Evolutionary conservation across 2,888 invertebrate genomes (phyloP).

Genomic region (Seira sanloemensis): DNA sequence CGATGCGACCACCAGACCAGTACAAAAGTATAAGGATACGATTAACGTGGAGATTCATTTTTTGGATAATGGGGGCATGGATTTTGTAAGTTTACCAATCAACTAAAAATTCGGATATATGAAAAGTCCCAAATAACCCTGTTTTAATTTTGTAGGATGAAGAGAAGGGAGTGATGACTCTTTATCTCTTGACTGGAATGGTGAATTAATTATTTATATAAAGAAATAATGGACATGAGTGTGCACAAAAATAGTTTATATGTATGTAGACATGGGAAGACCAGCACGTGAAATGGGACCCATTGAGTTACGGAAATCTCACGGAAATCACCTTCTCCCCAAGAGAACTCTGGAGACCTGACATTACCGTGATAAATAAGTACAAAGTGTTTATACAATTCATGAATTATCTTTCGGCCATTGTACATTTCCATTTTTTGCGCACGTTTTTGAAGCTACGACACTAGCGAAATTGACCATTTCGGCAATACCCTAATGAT

Average conservation of each 20-base stretch:
- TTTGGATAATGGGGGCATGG: constrained; percentile 39
- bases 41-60: constrained; percentile 23
- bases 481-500: constrained; percentile 41
- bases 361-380: constrained; percentile 44
- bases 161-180: constrained; percentile 14
- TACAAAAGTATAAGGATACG: constrained; percentile 35
- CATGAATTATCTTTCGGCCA: background rate
- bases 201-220: constrained; percentile 20
- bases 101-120: background rate
- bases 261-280: constrained; percentile 32
- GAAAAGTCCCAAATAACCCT: background rate
- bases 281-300: constrained; percentile 59
- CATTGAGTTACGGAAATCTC: constrained; percentile 48
- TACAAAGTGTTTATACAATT: constrained; percentile 13
- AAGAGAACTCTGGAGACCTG: constrained; percentile 56
- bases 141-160: constrained; percentile 50
- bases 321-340: constrained; percentile 37
- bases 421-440: background rate
- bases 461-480: constrained; percentile 51
- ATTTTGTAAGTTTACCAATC: constrained; percentile 35
- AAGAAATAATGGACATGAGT: background rate
- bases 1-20: constrained; percentile 46
- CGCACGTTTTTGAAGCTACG: constrained; percentile 25
- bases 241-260: background rate
- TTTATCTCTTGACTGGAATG: constrained; percentile 29